Base-by-base conservation (phyloP, 2,888 invertebrate genomes). In the Sarcophaga rosellei region DNA sequence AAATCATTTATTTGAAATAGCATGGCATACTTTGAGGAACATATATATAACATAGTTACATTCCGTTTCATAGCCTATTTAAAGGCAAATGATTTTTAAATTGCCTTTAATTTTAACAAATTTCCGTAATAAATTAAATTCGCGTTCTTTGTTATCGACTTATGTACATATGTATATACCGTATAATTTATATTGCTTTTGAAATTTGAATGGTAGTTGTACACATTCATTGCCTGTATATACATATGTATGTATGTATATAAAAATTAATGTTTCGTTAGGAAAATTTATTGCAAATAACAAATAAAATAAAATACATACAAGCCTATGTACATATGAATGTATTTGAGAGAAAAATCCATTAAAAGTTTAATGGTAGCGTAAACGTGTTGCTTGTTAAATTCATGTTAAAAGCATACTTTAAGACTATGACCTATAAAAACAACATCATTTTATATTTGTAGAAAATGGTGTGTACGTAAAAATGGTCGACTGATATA, bases 201-300 rank as follows among this genome's bases (percentile, higher is more conserved):
- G 15, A 20, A 59, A 45, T 61, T 20, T 8, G 45, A 61, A 61
- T 20, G 45, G 45, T 44, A 73, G 17, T 61, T 61, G 20, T 53
- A 15, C 20, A 61, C 44, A 44, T 73, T 72, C 8, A 61, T 8
- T 20, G 44, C 10, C 44, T 45, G 59, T 59, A 72, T 20, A 61
- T 15, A 61, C 1, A 8, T 20, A 17, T 44, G 45, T 69, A 15
- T 17, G 6, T 17, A 25, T 3, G 3, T 25, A 25, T 25, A 25
- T 35, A 35, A 35, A 35, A 35, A 8, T 35, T 35, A 35, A 35
- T 35, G 35, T 35, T 35, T 35, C 35, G 8, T 35, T 35, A 35
- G 35, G 23, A 70, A 25, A 35, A 73, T 73, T 73, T 73, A 73
- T 73, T 73, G 59, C 35, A 20, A 59, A 11, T 70, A 70, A 70